A percentile compares a stretch with the other conserved stretches of the same genome.
Evolutionary conservation across 2,797 vertebrate genomes (phyloP).

Genomic region (Ispidina picta): DNA sequence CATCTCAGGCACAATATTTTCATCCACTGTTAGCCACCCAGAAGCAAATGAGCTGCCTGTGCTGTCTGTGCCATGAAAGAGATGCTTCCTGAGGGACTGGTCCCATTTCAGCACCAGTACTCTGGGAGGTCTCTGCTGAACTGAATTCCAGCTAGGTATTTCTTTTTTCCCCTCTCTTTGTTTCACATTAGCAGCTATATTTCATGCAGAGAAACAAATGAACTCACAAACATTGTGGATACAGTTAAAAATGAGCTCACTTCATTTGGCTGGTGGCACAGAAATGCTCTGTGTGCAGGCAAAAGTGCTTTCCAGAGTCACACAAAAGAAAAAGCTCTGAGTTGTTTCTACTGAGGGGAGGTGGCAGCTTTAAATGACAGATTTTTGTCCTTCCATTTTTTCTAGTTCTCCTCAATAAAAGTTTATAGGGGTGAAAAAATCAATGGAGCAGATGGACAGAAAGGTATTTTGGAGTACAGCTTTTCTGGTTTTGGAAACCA

Average conservation of each 20-base stretch:
- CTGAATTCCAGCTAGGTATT: not conserved
- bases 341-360: not conserved
- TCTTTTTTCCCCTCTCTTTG: fast-evolving
- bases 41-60: not conserved
- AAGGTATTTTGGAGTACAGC: not conserved
- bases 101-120: not conserved
- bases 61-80: not conserved
- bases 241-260: not conserved
- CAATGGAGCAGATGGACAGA: not conserved
- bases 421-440: conserved; percentile 12
- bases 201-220: not conserved
- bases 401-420: not conserved
- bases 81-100: fast-evolving
- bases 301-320: not conserved
- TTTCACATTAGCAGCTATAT: not conserved
- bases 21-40: not conserved
- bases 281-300: not conserved
- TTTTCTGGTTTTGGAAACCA: not conserved
- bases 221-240: not conserved
- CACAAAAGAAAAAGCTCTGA: fast-evolving
- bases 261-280: not conserved
- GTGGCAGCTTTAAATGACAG: not conserved
- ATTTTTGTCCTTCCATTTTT: not conserved
- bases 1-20: not conserved
- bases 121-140: not conserved